phyloP scores from a whole-genome alignment of 2,113 vertebrate genomes.

The Amphiprion ocellaris region DNA sequence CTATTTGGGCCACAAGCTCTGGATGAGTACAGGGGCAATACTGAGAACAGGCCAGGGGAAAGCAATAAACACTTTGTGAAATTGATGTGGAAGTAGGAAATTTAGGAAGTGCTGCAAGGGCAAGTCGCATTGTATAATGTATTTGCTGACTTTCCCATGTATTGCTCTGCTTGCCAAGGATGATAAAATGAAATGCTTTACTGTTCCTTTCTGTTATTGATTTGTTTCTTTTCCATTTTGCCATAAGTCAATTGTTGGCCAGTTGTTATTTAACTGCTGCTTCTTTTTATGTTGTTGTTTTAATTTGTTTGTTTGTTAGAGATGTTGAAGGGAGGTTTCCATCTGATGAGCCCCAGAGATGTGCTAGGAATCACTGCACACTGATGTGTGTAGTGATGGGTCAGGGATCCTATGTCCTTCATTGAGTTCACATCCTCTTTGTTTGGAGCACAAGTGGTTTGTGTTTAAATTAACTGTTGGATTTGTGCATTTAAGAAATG shows the following conservation, averaged over 20 bases:
- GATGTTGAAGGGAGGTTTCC: not conserved
- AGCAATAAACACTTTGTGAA: slow-evolving; percentile 62
- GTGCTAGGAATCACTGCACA: no score
- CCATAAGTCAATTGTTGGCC: slow-evolving; percentile 20
- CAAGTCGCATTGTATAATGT: slow-evolving; percentile 34
- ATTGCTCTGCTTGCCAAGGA: slow-evolving; percentile 23
- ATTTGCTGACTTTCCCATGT: slow-evolving; percentile 46
- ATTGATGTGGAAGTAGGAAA: slow-evolving; percentile 55
- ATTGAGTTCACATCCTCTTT: no score
- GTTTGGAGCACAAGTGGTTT: no score
- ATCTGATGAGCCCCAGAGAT: no score
- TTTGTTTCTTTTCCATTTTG: slow-evolving; percentile 15
- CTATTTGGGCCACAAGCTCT: slow-evolving; percentile 17
- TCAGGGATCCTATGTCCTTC: no score
- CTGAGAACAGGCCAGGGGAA: slow-evolving; percentile 21
- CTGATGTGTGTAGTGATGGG: no score
- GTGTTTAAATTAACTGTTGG: no score
- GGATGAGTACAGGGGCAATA: not conserved
- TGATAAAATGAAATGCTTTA: slow-evolving; percentile 43
- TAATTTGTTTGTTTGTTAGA: slow-evolving; percentile 41
- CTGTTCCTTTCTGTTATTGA: slow-evolving; percentile 27
- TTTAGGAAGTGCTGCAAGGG: slow-evolving; percentile 34
- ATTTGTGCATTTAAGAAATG: no score
- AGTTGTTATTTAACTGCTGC: slow-evolving; percentile 6
- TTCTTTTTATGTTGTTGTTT: not conserved